Evolutionary conservation across 2,797 vertebrate species (phyloP).

Genomic region (Manis pentadactyla): DNA sequence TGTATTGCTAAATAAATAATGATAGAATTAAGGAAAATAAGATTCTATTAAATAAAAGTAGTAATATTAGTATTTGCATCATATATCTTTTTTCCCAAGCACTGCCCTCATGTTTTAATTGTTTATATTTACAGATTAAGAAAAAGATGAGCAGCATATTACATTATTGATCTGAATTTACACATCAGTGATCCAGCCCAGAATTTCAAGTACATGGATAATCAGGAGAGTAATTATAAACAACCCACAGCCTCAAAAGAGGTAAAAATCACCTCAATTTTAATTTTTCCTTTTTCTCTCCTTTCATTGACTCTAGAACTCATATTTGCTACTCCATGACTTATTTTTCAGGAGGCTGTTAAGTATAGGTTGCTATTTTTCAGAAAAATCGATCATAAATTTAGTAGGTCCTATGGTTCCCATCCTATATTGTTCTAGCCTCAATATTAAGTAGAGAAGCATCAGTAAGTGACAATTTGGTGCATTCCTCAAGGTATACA

Average conservation of each 20-base stretch:
- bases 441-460: constrained; percentile 10
- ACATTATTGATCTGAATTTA: constrained; percentile 46
- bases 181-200: constrained; percentile 23
- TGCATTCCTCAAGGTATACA: not conserved
- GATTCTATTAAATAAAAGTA: constrained; percentile 15
- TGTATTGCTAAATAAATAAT: constrained; percentile 7
- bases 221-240: constrained; percentile 38
- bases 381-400: constrained; percentile 13
- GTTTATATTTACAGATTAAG: constrained; percentile 46
- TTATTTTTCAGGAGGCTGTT: not conserved
- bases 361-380: constrained; percentile 21
- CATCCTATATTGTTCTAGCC: not conserved
- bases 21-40: constrained; percentile 51
- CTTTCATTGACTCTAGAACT: constrained; percentile 22
- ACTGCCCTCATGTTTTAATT: not conserved
- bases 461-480: not conserved
- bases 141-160: constrained; percentile 49
- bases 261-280: not conserved
- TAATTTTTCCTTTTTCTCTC: not conserved
- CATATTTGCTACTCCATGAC: constrained; percentile 17
- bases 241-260: not conserved
- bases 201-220: constrained; percentile 38
- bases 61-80: constrained; percentile 20
- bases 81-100: not conserved
- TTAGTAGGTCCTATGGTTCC: not conserved